phyloP scores from a whole-genome alignment of 2,113 vertebrate species.

The Cynocephalus volans region DNA sequence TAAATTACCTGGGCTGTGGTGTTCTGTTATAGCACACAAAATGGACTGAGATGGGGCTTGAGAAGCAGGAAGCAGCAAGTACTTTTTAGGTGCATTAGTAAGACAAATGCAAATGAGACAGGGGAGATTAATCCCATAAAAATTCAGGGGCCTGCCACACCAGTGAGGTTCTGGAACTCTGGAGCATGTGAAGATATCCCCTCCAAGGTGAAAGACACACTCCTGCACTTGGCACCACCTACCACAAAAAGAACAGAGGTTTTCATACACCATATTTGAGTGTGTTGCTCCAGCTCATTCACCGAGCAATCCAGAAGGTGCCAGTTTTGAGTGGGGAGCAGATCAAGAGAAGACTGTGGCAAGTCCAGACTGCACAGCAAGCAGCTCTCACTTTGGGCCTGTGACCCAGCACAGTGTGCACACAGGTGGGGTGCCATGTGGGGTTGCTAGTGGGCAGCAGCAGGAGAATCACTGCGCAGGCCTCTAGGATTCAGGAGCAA shows the following conservation, averaged over 20 bases:
- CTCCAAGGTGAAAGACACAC: background rate
- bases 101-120: background rate
- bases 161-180: background rate
- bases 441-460: background rate
- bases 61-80: background rate
- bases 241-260: background rate
- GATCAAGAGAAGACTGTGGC: background rate
- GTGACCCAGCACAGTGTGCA: background rate
- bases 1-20: background rate
- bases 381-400: background rate
- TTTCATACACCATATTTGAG: background rate
- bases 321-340: background rate
- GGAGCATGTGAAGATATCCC: background rate
- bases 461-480: background rate
- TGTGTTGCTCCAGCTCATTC: background rate
- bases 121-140: background rate
- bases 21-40: background rate
- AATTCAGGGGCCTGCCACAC: background rate
- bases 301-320: too few relatives aligned
- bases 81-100: background rate
- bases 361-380: background rate
- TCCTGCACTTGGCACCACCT: background rate
- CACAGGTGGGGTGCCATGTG: fast-evolving
- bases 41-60: background rate
- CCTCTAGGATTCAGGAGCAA: background rate